Conservation (phyloP, 2,888 invertebrate genomes). For the Xylophagus ater region DNA sequence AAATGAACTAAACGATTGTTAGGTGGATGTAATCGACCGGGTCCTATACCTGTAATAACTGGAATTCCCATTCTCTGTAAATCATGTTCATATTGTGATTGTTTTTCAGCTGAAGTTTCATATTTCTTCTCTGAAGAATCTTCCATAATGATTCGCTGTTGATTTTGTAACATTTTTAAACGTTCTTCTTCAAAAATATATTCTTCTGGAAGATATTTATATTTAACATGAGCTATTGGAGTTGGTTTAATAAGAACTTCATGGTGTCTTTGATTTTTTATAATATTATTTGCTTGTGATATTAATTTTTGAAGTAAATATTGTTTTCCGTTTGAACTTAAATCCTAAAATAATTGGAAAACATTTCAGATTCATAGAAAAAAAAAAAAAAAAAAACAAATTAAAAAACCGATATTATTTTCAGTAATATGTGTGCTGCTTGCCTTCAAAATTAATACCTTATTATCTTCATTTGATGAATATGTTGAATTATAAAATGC, state of each 20-base stretch:
- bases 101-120: constrained; percentile 33
- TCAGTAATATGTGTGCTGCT: too few species aligned
- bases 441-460: too few species aligned
- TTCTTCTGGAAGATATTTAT: constrained; percentile 26
- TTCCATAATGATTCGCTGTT: constrained; percentile 35
- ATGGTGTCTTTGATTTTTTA: constrained; percentile 21
- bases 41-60: constrained; percentile 34
- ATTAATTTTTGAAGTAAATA: constrained; percentile 36
- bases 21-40: constrained; percentile 32
- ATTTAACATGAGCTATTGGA: neutral
- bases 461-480: constrained; percentile 8
- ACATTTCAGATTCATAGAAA: neutral
- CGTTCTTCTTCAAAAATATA: constrained; percentile 37
- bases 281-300: constrained; percentile 36
- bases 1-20: constrained; percentile 54
- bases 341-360: constrained; percentile 16
- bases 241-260: constrained; percentile 21
- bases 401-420: too few species aligned
- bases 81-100: constrained; percentile 32
- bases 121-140: constrained; percentile 34
- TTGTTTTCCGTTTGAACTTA: constrained; percentile 26
- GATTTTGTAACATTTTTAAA: constrained; percentile 35
- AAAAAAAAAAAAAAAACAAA: neutral
- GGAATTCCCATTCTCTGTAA: constrained; percentile 38
- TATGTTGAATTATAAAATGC: constrained; percentile 30